phyloP scores from a whole-genome alignment of 2,888 invertebrate genomes.

The Adela reaumurella region DNA sequence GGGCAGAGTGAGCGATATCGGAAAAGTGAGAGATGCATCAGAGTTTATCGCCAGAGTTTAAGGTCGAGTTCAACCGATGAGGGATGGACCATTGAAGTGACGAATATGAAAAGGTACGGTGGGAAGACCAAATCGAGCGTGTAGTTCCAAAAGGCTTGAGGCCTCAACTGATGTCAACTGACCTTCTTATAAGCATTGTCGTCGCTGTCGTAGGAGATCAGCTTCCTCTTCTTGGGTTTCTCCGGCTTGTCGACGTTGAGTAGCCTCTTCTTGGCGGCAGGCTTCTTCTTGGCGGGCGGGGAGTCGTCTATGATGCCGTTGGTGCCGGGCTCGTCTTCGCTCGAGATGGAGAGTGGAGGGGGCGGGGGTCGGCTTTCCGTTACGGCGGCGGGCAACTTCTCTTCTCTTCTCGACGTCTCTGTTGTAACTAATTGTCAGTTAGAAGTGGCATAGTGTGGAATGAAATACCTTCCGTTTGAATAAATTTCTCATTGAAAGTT shows the following conservation, averaged over 20 bases:
- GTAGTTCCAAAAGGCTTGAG: too few relatives aligned
- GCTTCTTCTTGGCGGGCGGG: constrained; percentile 13
- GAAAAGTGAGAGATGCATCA: too few relatives aligned
- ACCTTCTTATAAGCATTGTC: constrained; percentile 52
- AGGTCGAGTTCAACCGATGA: too few relatives aligned
- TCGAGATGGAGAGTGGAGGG: constrained; percentile 25
- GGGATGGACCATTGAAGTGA: too few relatives aligned
- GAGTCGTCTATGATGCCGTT: constrained; percentile 6
- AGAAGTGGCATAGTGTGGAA: too few relatives aligned
- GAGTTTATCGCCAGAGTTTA: too few relatives aligned
- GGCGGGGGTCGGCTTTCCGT: constrained; percentile 13
- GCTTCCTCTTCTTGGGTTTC: constrained; percentile 40
- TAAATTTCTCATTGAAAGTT: too few relatives aligned
- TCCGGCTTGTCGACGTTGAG: constrained; percentile 23
- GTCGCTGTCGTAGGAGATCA: constrained; percentile 31
- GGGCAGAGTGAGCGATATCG: too few relatives aligned
- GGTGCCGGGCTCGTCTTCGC: constrained; percentile 23
- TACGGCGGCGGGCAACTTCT: constrained; percentile 3
- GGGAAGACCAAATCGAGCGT: too few relatives aligned
- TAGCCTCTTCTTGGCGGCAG: constrained; percentile 30
- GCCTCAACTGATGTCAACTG: too few relatives aligned
- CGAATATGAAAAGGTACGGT: too few relatives aligned
- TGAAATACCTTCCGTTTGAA: too few relatives aligned
- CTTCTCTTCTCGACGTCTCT: not conserved
- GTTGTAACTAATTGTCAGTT: not conserved